Evolutionary conservation across 2,888 invertebrate species (phyloP).

Genomic region (Callyntrura guangdongensis): DNA sequence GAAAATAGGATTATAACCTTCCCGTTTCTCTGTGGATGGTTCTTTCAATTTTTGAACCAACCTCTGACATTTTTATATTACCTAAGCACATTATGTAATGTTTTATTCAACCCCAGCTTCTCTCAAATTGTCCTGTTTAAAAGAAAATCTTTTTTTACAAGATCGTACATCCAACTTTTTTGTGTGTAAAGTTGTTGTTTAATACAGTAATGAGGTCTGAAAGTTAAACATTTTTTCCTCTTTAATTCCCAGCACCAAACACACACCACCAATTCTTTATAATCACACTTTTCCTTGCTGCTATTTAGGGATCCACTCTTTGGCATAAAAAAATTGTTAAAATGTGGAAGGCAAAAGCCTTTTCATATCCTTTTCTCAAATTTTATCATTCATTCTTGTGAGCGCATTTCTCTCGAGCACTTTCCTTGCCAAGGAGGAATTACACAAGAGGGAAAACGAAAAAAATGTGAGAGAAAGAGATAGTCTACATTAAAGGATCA

Average conservation of each 20-base stretch:
- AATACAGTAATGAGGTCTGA: slow-evolving; percentile 69
- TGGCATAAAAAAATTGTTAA: background rate
- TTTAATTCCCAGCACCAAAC: slow-evolving; percentile 38
- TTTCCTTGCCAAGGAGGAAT: slow-evolving; percentile 56
- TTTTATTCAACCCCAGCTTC: no score
- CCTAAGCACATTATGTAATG: no score
- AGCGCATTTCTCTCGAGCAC: background rate
- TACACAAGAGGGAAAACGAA: slow-evolving; percentile 34
- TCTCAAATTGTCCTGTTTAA: no score
- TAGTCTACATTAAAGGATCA: no score
- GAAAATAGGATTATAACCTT: slow-evolving; percentile 55
- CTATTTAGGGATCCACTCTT: background rate
- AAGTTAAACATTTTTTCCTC: slow-evolving; percentile 60
- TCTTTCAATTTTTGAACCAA: background rate
- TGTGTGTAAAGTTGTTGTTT: slow-evolving; percentile 52
- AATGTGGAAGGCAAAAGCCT: background rate
- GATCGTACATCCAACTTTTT: background rate
- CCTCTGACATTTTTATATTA: no score
- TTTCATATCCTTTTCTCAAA: slow-evolving; percentile 25
- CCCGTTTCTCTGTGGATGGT: background rate
- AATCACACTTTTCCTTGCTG: slow-evolving; percentile 46
- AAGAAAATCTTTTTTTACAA: no score
- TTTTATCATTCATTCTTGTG: slow-evolving; percentile 24
- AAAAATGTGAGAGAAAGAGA: background rate
- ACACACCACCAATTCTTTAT: slow-evolving; percentile 58